phyloP scores from a whole-genome alignment of 2,888 invertebrate species.

The Platerodrilus igneus region DNA sequence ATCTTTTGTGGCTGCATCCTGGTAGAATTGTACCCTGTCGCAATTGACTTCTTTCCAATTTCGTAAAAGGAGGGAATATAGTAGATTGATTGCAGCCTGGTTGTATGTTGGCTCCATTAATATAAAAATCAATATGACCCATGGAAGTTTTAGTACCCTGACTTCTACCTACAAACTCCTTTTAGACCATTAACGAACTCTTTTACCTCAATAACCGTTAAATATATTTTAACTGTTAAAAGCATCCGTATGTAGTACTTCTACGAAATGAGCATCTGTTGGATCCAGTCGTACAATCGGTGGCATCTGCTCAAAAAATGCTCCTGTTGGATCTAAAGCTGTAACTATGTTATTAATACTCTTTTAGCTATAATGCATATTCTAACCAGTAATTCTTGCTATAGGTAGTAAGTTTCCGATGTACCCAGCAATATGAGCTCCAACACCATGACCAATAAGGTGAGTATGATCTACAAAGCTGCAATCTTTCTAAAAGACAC shows the following conservation, averaged over 20 bases:
- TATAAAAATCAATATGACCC: slow-evolving; percentile 47
- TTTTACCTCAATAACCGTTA: neutral
- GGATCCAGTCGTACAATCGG: slow-evolving; percentile 51
- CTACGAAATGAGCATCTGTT: slow-evolving; percentile 54
- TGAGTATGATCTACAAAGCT: slow-evolving; percentile 41
- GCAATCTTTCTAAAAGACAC: slow-evolving; percentile 21
- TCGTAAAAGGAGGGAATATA: slow-evolving; percentile 31
- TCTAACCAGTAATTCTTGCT: slow-evolving; percentile 41
- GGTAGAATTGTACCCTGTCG: slow-evolving; percentile 42
- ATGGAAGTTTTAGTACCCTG: slow-evolving; percentile 42
- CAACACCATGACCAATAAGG: slow-evolving; percentile 52
- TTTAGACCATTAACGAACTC: neutral
- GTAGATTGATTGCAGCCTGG: slow-evolving; percentile 42
- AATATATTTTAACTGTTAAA: slow-evolving; percentile 34
- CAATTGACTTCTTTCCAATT: slow-evolving; percentile 36
- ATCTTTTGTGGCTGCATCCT: slow-evolving; percentile 47
- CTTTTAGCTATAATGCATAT: neutral
- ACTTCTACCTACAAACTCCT: slow-evolving; percentile 36
- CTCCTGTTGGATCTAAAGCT: slow-evolving; percentile 59
- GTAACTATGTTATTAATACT: slow-evolving; percentile 3
- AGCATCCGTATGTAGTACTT: slow-evolving; percentile 56
- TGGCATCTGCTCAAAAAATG: slow-evolving; percentile 54
- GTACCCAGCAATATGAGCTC: slow-evolving; percentile 53
- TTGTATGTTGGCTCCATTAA: slow-evolving; percentile 44
- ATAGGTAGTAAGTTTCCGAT: slow-evolving; percentile 44